A percentile compares a stretch with the other conserved stretches of the same genome.
Conservation (phyloP, 2,113 vertebrate genomes). For the Pomatorhinus ruficollis region DNA sequence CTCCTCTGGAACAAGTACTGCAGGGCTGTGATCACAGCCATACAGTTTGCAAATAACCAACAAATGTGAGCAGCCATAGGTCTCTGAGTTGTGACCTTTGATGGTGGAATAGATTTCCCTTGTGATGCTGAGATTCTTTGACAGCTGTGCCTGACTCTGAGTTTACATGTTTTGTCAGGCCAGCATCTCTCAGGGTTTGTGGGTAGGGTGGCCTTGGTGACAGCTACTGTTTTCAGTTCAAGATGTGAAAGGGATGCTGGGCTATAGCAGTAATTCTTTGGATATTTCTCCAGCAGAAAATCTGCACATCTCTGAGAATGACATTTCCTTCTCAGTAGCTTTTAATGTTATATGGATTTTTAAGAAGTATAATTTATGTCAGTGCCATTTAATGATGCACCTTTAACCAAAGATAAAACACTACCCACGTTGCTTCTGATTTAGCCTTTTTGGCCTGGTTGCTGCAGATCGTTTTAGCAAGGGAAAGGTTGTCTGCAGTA, state of each 20-base stretch:
- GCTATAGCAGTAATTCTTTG: conserved; percentile 5
- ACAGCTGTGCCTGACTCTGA: conserved; percentile 66
- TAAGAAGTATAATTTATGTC: conserved; percentile 72
- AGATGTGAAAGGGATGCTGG: not conserved
- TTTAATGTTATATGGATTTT: conserved; percentile 66
- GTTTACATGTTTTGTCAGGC: conserved; percentile 73
- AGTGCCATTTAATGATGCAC: conserved; percentile 63
- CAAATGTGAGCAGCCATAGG: conserved; percentile 72
- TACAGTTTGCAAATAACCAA: conserved; percentile 71
- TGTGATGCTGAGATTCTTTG: conserved; percentile 72
- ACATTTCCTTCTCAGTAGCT: conserved; percentile 55
- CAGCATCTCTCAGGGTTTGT: conserved; percentile 57
- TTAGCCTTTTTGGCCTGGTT: conserved; percentile 62
- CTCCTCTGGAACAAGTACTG: not conserved
- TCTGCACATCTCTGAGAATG: conserved; percentile 44
- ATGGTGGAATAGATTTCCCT: conserved; percentile 69
- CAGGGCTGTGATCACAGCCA: conserved; percentile 53
- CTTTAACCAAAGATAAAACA: conserved; percentile 72
- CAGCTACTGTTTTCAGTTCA: conserved; percentile 67
- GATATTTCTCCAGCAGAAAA: conserved; percentile 46
- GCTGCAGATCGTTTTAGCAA: conserved; percentile 56
- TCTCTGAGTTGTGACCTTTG: conserved; percentile 71
- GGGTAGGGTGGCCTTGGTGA: conserved; percentile 46
- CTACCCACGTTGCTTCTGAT: conserved; percentile 54
- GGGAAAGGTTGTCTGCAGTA: conserved; percentile 69